Base-by-base conservation (phyloP, 2,113 vertebrate genomes). In the Phocoena phocoena region DNA sequence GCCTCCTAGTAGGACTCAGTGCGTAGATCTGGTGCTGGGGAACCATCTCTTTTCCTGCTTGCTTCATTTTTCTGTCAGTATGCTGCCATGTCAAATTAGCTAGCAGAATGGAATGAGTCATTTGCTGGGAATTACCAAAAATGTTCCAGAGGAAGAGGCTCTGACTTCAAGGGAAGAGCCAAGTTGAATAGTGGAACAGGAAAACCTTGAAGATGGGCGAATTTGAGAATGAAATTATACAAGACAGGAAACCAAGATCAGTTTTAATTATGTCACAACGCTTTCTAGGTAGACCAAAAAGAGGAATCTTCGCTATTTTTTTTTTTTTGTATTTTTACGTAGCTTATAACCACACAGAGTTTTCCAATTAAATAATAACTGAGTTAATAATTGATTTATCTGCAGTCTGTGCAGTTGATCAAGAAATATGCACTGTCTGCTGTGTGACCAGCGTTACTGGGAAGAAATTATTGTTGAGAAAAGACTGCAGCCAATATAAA, bases 381-480 rank as follows among this genome's bases (percentile, higher is more conserved):
- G 9, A 95, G 25, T 82, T 82, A n/a, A 71, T 89, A 53, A 20
- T 74, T 70, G 50, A 88, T 77, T 94, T 90, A 47, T 68, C 84
- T 74, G 17, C 44, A 50, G 6, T 97, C 80, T 90, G 20, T 90
- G 90, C 12, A 70, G 0, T 58, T 79, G 77, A 60, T 89, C 70
- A 65, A 55, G 81, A 90, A 84, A 62, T 79, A 44, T 1, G 41
- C 14, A 63, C 41, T 68, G 28, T 28, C 6, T 88, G 60, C 47
- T 60, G 9, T 60, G 36, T 95, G 90, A n/a, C 33, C 47, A 82
- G 4, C 17, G 28, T 73, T 68, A 38, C 6, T 17, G 12, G 63
- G 86, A 87, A 79, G 93, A 89, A 94, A 84, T 63, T 87, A 71
- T 73, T 63, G 65, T 84, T 76, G 55, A 68, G 63, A 58, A 95